Conservation (phyloP, 1,140 invertebrate species). For the Saccostrea echinata region DNA sequence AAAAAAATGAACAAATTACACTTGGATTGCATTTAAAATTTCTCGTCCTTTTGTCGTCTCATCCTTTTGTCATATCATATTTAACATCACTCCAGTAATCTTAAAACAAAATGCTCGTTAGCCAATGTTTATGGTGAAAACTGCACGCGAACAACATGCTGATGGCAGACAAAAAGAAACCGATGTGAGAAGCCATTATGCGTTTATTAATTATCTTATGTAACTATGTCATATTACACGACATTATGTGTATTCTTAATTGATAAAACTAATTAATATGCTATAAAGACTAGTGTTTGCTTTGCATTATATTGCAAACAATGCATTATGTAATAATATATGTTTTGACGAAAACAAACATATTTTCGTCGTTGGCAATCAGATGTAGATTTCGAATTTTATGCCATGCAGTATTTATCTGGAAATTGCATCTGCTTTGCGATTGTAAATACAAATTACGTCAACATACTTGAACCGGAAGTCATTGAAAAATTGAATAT, state of each 20-base stretch:
- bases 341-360: slow-evolving; percentile 1
- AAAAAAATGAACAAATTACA: not conserved
- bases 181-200: not conserved
- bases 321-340: not conserved
- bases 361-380: not conserved
- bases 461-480: not conserved
- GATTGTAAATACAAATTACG: not conserved
- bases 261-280: slow-evolving; percentile 6
- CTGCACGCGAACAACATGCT: not conserved
- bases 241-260: slow-evolving; percentile 27
- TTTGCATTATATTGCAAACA: not conserved
- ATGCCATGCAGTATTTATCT: not conserved
- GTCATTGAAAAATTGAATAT: not conserved
- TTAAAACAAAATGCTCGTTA: not conserved
- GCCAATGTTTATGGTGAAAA: not conserved
- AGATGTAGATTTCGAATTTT: not conserved
- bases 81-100: not conserved
- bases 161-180: not conserved
- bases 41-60: too few relatives aligned
- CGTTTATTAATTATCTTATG: not conserved
- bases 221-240: slow-evolving; percentile 25
- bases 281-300: not conserved
- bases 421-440: not conserved
- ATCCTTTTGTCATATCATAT: not conserved
- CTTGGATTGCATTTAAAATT: not conserved